Evolutionary conservation across 2,797 vertebrate species (phyloP).

Genomic region (Myiothlypis coronata): DNA sequence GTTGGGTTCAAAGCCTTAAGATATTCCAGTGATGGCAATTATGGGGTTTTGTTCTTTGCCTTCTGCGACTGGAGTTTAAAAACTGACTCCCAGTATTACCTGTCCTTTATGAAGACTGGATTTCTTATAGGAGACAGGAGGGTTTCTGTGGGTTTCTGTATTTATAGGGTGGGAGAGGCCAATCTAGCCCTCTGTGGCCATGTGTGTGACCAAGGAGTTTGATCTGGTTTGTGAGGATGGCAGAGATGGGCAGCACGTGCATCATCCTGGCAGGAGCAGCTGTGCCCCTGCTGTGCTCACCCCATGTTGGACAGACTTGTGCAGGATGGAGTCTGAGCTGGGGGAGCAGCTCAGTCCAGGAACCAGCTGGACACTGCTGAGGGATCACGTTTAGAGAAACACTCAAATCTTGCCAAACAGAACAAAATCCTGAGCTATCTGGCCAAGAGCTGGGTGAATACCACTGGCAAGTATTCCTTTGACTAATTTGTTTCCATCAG

Average conservation of each 20-base stretch:
- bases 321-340: background rate
- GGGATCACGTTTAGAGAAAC: background rate
- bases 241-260: background rate
- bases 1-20: background rate
- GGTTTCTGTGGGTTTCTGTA: background rate
- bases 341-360: background rate
- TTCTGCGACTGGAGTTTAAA: background rate
- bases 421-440: background rate
- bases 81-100: background rate
- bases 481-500: constrained; percentile 34
- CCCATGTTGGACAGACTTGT: background rate
- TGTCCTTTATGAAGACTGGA: background rate
- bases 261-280: background rate
- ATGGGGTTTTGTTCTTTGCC: background rate
- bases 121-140: background rate
- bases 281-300: background rate
- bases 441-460: background rate
- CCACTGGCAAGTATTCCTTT: background rate
- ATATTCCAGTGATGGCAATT: background rate
- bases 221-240: background rate
- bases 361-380: background rate
- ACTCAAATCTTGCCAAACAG: background rate
- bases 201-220: background rate
- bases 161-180: background rate
- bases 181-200: fast-evolving